Conservation (phyloP, 2,113 vertebrate genomes). For the Euleptes europaea region DNA sequence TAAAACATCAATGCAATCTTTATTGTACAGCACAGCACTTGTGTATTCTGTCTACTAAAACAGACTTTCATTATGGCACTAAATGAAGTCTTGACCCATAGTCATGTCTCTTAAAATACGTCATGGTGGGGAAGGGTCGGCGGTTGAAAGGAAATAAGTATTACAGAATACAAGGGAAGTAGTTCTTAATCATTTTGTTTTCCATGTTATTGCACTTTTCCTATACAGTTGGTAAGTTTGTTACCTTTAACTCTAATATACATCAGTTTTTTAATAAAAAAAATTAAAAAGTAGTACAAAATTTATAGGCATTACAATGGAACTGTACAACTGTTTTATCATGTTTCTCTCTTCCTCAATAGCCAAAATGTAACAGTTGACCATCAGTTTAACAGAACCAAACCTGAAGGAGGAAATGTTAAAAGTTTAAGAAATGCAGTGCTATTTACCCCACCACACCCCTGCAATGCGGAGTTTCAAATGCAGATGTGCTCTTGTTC, state of each 20-base stretch:
- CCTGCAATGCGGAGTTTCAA: neutral
- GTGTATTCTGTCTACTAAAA: constrained; percentile 50
- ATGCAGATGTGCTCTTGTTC: constrained; percentile 3
- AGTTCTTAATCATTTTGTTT: constrained; percentile 33
- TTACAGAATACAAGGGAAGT: constrained; percentile 14
- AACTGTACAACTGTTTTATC: constrained; percentile 8
- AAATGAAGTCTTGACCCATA: constrained; percentile 35
- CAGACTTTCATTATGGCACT: constrained; percentile 32
- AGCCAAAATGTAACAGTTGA: neutral
- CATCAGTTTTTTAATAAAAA: constrained; percentile 56
- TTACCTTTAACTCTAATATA: constrained; percentile 56
- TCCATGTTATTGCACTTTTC: constrained; percentile 61
- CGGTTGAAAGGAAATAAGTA: neutral
- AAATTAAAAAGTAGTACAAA: constrained; percentile 39
- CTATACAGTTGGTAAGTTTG: constrained; percentile 41
- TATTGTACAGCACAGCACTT: constrained; percentile 59
- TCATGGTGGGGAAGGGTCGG: neutral
- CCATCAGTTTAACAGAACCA: constrained; percentile 6
- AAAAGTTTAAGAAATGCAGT: constrained; percentile 46
- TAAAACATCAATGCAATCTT: constrained; percentile 55
- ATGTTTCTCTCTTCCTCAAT: neutral
- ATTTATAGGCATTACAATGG: constrained; percentile 42
- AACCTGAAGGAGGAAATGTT: constrained; percentile 8
- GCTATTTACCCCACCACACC: constrained; percentile 3
- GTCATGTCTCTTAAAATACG: constrained; percentile 41